Evolutionary conservation across 1,140 invertebrate species (phyloP).

Genomic region (Pristionchus pacificus): DNA sequence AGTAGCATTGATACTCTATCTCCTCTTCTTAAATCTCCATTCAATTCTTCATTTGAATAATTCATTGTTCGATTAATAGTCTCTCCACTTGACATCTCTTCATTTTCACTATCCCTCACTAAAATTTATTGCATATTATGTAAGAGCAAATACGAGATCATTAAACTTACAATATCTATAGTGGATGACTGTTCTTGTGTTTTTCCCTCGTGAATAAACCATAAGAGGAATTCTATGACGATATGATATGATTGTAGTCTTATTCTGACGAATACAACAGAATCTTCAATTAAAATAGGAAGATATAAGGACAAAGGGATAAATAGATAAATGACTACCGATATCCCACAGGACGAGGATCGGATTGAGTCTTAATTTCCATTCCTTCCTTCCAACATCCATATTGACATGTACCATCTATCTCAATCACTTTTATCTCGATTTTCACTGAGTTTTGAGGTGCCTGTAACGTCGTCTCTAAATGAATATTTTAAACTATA

Average conservation of each 20-base stretch:
- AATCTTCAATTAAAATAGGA: too few species aligned
- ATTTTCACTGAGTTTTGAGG: neutral
- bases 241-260: neutral
- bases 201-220: neutral
- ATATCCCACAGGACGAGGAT: neutral
- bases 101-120: too few species aligned
- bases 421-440: neutral
- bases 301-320: neutral
- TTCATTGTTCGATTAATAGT: too few species aligned
- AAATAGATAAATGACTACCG: neutral
- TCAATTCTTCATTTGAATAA: too few species aligned
- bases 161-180: neutral
- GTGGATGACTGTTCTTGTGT: neutral
- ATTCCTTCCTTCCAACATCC: neutral
- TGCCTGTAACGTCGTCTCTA: neutral
- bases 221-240: neutral
- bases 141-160: too few species aligned
- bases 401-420: neutral
- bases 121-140: too few species aligned
- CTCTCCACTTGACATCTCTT: too few species aligned
- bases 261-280: neutral
- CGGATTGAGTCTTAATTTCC: neutral
- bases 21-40: too few species aligned
- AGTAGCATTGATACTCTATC: too few species aligned
- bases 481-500: neutral